These are phyloP conservation scores for Pelmatolapia mariae DNA, from an alignment of 2,113 vertebrate species.

Conservation along the genomic window DNA sequence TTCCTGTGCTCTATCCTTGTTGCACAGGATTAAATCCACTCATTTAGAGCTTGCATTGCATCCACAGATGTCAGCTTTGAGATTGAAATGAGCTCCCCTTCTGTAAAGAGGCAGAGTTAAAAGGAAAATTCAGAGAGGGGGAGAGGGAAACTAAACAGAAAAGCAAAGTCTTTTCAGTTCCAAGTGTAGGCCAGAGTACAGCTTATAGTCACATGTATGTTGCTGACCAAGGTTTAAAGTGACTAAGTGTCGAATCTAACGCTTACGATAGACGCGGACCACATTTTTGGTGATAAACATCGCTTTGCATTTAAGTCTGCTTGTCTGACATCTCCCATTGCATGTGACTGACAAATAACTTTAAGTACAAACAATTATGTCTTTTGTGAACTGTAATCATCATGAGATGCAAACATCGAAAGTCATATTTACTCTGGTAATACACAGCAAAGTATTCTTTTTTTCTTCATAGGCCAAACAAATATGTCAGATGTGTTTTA, in stretches of 20 bases:
- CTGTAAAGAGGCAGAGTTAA: conserved; percentile 66
- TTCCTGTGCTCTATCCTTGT: conserved; percentile 54
- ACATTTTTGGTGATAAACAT: neutral
- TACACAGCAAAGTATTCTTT: neutral
- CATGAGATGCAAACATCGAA: neutral
- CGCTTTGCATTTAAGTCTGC: neutral
- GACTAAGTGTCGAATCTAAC: neutral
- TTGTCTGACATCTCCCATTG: neutral
- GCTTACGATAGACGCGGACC: fast-evolving
- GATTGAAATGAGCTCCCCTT: conserved; percentile 75
- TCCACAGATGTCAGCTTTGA: conserved; percentile 78
- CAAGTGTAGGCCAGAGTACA: conserved; percentile 8
- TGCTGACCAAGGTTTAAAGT: neutral
- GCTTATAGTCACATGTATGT: neutral
- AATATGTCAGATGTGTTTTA: neutral
- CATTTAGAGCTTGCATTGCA: conserved; percentile 66
- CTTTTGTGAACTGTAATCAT: neutral
- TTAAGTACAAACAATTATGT: neutral
- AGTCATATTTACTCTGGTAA: neutral
- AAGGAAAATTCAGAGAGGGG: conserved; percentile 53
- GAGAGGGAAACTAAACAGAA: conserved; percentile 42
- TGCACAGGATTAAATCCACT: conserved; percentile 72
- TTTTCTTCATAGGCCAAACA: neutral
- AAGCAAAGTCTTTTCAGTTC: conserved; percentile 44
- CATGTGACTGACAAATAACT: neutral